phyloP scores from a whole-genome alignment of 1,140 invertebrate genomes.

The Aethina tumida region DNA sequence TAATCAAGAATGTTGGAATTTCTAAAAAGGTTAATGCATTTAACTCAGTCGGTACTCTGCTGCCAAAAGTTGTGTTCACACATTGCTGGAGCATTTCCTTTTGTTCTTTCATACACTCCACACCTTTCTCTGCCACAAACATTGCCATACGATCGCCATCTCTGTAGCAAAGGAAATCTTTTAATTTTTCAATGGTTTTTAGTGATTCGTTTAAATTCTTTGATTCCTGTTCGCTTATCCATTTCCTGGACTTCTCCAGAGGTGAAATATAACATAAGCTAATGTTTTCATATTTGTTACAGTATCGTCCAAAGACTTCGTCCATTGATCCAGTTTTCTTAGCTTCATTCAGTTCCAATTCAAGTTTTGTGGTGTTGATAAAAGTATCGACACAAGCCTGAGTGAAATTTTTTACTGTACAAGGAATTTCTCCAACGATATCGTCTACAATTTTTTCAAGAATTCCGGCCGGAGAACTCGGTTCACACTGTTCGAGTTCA shows the following conservation, averaged over 20 bases:
- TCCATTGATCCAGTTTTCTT: constrained; percentile 45
- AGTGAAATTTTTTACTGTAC: too few species aligned
- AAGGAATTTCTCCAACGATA: too few species aligned
- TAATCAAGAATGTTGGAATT: too few species aligned
- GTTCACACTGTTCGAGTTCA: too few species aligned
- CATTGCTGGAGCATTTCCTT: constrained; percentile 22
- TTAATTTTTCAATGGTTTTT: constrained; percentile 53
- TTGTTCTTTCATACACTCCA: constrained; percentile 21
- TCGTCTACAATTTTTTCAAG: too few species aligned
- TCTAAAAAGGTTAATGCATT: too few species aligned
- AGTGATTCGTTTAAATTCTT: constrained; percentile 45
- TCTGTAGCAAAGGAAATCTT: constrained; percentile 62
- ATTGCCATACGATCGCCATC: constrained; percentile 69
- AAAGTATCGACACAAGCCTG: constrained; percentile 19
- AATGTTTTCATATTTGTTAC: constrained; percentile 46
- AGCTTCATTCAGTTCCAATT: constrained; percentile 49
- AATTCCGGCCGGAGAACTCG: too few species aligned
- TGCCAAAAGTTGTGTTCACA: constrained; percentile 23
- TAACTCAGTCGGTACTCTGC: too few species aligned
- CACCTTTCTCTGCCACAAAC: constrained; percentile 30
- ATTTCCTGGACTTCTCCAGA: constrained; percentile 46
- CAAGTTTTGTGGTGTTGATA: constrained; percentile 29
- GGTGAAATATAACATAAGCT: constrained; percentile 51
- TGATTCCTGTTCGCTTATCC: constrained; percentile 50
- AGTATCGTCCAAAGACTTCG: constrained; percentile 59